Base-by-base conservation (phyloP, 2,888 invertebrate species). In the Diogma glabrata region DNA sequence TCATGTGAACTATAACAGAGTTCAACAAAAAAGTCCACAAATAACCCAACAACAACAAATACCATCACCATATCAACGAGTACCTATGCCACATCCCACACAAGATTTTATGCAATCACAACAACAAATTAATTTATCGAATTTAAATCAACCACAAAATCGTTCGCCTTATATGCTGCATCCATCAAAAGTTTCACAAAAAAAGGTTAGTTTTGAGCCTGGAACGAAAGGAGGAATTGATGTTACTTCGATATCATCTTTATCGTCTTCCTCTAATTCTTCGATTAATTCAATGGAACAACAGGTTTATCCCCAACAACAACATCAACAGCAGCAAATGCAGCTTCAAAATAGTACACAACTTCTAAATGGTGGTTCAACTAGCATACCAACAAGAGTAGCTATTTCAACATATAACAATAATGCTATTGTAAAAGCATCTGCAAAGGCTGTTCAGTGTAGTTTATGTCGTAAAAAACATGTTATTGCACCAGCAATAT, bases 391-490 rank as follows among this genome's bases (percentile, higher is more conserved):
- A 53, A 70, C 70, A 56, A 65, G 70, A 58, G 67, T 70, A 56
- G 68, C 67, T 57, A 48, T 48, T 33, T 33, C 48, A 22, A 48
- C 48, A 48, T 53, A 47, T 22, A 55, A 55, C 22, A 70, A 70
- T 62, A 70, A 69, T 57, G 69, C 70, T 57, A 70, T 70, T 47
- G 67, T 71, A 3, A 71, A 71, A 58, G 69, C 67, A 53, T 69
- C 69, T 17, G 71, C 71, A 17, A 75, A 81, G 59, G 81, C 82
- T 53, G 74, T 78, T 9, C 82, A 82, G 53, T 93, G 93, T 67
- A 85, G 87, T 69, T 74, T 94, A 59, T 94, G 93, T 69, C 77
- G 89, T 52, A 92, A 92, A 66, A 87, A 89, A 63, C 78, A 82
- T 55, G 83, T 90, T 16, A 77, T 76, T 47, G 78, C 84, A 14